phyloP scores from a whole-genome alignment of 1,140 invertebrate genomes.

The Diorhabda sublineata region DNA sequence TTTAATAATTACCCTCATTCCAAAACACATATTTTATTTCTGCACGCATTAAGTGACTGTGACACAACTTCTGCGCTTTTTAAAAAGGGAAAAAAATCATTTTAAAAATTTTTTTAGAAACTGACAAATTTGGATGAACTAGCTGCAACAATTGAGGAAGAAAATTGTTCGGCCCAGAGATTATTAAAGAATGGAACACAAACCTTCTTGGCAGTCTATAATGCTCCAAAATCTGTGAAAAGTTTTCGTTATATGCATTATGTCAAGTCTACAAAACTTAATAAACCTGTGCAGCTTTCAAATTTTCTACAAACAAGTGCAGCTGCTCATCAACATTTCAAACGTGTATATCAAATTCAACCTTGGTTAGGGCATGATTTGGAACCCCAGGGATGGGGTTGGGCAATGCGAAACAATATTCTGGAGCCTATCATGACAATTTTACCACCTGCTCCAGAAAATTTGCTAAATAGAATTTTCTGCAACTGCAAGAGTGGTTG shows the following conservation, averaged over 20 bases:
- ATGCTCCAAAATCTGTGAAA: no score
- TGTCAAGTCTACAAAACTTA: conserved; percentile 10
- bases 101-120: background rate
- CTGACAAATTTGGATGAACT: no score
- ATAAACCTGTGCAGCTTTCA: conserved; percentile 25
- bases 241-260: no score
- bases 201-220: background rate
- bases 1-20: no score
- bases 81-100: no score
- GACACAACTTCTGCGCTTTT: no score
- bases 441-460: background rate
- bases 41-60: no score
- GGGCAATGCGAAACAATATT: conserved; percentile 38
- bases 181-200: background rate
- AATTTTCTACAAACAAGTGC: conserved; percentile 30
- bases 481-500: conserved; percentile 17
- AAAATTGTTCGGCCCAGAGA: no score
- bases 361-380: conserved; percentile 20
- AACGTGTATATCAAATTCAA: conserved; percentile 47
- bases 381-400: conserved; percentile 45
- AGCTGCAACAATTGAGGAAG: no score
- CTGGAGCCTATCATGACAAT: conserved; percentile 24
- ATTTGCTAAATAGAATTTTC: conserved; percentile 34
- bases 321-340: conserved; percentile 27
- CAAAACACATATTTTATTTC: no score